Percentiles rank a stretch among this genome's conserved stretches.
phyloP scores from a whole-genome alignment of 2,888 invertebrate genomes.

The Zygogramma bicolorata region DNA sequence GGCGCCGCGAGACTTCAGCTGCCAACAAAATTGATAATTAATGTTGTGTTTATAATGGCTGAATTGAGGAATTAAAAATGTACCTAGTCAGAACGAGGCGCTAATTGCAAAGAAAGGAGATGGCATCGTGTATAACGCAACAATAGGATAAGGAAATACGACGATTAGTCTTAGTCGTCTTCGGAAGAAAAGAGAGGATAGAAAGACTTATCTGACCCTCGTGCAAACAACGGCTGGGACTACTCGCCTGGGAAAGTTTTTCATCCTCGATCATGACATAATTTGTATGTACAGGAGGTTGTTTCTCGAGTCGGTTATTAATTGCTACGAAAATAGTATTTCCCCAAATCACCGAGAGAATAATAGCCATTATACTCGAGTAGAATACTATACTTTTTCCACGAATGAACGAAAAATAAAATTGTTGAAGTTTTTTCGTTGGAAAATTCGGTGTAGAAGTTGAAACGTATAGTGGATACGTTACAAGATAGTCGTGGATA shows the following conservation, averaged over 20 bases:
- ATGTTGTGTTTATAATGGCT: constrained; percentile 68
- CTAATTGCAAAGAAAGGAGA: constrained; percentile 36
- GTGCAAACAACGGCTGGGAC: neutral
- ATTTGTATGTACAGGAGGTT: neutral
- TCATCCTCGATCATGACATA: neutral
- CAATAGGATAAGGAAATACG: constrained; percentile 58
- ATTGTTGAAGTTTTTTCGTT: no score
- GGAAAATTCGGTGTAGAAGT: no score
- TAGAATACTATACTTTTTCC: no score
- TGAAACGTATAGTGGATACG: no score
- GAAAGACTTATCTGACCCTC: constrained; percentile 9
- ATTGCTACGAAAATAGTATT: no score
- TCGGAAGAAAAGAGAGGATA: constrained; percentile 3
- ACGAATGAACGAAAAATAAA: no score
- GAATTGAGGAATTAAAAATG: constrained; percentile 67
- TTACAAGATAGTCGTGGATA: no score
- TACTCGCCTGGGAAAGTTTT: neutral
- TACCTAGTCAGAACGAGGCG: constrained; percentile 63
- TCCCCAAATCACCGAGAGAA: no score
- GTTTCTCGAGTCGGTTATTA: no score
- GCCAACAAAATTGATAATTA: constrained; percentile 67
- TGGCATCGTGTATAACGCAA: constrained; percentile 40
- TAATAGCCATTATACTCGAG: no score
- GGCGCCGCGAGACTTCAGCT: constrained; percentile 59
- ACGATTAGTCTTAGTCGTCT: constrained; percentile 52